Evolutionary conservation across 2,797 vertebrate species (phyloP).

Genomic region (Aratinga solstitialis): DNA sequence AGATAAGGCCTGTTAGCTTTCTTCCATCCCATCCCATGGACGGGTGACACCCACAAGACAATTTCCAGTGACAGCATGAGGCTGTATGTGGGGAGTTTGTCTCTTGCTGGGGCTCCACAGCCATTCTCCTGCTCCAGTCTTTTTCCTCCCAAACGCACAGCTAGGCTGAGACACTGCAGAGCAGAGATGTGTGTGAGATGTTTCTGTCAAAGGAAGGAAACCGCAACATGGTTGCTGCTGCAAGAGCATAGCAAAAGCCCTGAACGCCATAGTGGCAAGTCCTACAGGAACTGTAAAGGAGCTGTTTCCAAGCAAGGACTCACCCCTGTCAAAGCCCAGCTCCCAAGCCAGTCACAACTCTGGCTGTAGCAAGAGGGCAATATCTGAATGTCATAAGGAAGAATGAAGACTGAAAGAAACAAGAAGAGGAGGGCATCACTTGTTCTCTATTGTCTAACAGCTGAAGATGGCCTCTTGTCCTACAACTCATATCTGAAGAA

Average conservation of each 20-base stretch:
- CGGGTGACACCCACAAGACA: neutral
- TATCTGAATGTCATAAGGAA: neutral
- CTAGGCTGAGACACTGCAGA: neutral
- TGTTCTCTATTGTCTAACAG: neutral
- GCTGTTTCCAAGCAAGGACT: neutral
- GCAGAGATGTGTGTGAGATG: neutral
- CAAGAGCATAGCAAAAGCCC: neutral
- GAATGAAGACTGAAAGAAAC: neutral
- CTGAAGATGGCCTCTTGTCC: neutral
- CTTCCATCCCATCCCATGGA: neutral
- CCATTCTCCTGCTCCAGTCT: neutral
- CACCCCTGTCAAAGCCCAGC: neutral
- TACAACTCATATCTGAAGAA: neutral
- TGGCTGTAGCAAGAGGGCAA: neutral
- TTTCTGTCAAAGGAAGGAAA: neutral
- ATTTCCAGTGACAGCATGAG: neutral
- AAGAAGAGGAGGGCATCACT: neutral
- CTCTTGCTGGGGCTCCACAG: neutral
- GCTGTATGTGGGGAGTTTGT: rapidly evolving
- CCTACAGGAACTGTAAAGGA: neutral
- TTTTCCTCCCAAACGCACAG: neutral
- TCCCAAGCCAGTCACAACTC: neutral
- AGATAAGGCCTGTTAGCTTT: neutral
- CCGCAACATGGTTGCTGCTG: neutral
- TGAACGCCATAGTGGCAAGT: rapidly evolving